phyloP scores from a whole-genome alignment of 2,113 vertebrate species.

The Oncorhynchus mykiss region DNA sequence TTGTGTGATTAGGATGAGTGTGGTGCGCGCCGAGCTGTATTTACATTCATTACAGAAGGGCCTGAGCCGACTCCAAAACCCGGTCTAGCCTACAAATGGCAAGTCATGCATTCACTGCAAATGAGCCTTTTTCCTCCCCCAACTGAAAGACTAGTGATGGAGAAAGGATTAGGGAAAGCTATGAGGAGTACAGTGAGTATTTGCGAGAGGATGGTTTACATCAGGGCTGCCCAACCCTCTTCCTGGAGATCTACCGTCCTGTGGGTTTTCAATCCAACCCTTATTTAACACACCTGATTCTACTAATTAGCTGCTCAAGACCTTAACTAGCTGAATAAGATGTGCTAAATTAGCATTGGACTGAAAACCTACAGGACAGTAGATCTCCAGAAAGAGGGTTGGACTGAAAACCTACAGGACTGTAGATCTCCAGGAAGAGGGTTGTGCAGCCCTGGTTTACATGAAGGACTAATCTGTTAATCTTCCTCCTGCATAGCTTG shows the following conservation, averaged over 20 bases:
- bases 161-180: slow-evolving; percentile 14
- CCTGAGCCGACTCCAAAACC: neutral
- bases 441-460: slow-evolving; percentile 1
- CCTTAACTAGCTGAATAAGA: too few species aligned
- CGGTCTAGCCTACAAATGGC: neutral
- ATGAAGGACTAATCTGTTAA: neutral
- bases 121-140: slow-evolving; percentile 26
- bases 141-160: slow-evolving; percentile 7
- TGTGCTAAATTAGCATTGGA: too few species aligned
- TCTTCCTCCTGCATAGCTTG: neutral
- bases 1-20: slow-evolving; percentile 28
- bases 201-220: neutral
- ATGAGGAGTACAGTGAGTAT: slow-evolving; percentile 3
- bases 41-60: slow-evolving; percentile 27
- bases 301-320: too few species aligned
- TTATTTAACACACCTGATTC: too few species aligned
- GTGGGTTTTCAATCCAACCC: too few species aligned
- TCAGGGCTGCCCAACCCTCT: too few species aligned
- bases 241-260: too few species aligned
- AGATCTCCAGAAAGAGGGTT: too few species aligned
- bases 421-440: too few species aligned
- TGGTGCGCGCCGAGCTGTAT: slow-evolving; percentile 17
- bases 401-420: too few species aligned
- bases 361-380: too few species aligned
- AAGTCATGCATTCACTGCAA: slow-evolving; percentile 33